Percentiles rank a stretch among this genome's conserved stretches.
phyloP scores from a whole-genome alignment of 2,113 vertebrate species.

The Phaethornis superciliosus region DNA sequence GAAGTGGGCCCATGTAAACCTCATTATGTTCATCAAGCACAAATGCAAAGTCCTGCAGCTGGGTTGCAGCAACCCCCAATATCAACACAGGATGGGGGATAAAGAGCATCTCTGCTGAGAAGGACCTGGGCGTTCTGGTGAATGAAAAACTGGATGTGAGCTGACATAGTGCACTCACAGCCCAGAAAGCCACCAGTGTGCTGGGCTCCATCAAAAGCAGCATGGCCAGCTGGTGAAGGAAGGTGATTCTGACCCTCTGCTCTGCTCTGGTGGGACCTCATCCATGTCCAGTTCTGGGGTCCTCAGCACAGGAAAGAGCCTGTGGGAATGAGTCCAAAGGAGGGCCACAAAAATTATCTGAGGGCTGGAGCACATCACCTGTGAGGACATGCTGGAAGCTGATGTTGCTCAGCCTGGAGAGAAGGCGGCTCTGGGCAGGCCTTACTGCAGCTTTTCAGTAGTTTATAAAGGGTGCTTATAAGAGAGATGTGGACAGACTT shows the following conservation, averaged over 20 bases:
- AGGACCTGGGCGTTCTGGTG: not conserved
- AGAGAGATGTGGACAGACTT: not conserved
- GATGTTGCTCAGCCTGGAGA: not conserved
- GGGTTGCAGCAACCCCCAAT: not conserved
- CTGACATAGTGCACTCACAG: not conserved
- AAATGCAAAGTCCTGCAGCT: not conserved
- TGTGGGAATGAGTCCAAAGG: not conserved
- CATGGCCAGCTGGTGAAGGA: not conserved
- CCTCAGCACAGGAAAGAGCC: not conserved
- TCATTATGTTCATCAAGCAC: not conserved
- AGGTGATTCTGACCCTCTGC: not conserved
- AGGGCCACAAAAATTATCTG: not conserved
- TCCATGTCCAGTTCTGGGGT: not conserved
- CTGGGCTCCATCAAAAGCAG: not conserved
- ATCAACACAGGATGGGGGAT: not conserved
- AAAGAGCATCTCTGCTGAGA: not conserved
- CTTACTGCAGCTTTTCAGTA: accelerated
- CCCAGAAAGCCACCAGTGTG: not conserved
- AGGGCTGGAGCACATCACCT: not conserved
- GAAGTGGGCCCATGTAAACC: not conserved
- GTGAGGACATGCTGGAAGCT: not conserved
- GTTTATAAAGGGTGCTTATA: not conserved
- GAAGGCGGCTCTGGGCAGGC: accelerated
- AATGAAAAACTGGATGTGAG: not conserved
- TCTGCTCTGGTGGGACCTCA: not conserved